Conservation (phyloP, 2,888 invertebrate species). For the Flexamia atlantica region DNA sequence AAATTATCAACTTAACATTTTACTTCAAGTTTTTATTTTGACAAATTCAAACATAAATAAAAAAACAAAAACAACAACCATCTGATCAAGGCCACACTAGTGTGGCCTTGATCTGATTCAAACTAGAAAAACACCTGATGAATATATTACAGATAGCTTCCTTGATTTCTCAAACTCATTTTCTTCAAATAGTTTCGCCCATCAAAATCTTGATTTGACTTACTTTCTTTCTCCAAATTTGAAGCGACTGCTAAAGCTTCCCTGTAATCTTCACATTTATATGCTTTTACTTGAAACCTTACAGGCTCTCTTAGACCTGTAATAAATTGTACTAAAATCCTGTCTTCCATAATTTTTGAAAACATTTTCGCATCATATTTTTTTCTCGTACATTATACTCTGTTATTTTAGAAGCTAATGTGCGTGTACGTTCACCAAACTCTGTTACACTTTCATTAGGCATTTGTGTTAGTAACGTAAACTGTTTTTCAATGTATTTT, state of each 20-base stretch:
- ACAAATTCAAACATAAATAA: no score
- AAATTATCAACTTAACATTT: no score
- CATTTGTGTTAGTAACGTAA: not conserved
- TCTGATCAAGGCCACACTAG: no score
- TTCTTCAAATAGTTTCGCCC: not conserved
- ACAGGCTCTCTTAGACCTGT: conserved; percentile 30
- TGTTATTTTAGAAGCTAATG: conserved; percentile 26
- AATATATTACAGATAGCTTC: no score
- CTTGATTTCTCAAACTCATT: conserved; percentile 1
- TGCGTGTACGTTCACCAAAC: conserved; percentile 9
- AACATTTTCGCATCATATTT: conserved; percentile 20
- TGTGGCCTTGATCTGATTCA: no score
- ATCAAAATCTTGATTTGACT: conserved; percentile 7
- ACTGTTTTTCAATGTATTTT: conserved; percentile 34
- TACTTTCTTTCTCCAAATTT: conserved; percentile 26
- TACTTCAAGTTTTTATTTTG: no score
- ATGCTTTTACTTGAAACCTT: conserved; percentile 8
- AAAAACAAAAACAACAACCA: no score
- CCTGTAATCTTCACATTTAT: not conserved
- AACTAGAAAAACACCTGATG: no score
- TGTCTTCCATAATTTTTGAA: conserved; percentile 34
- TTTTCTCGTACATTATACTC: conserved; percentile 44
- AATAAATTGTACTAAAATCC: conserved; percentile 13
- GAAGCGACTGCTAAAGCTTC: conserved; percentile 13
- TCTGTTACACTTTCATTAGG: conserved; percentile 15